A percentile compares a stretch with the other conserved stretches of the same genome.
Conservation (phyloP, 2,113 vertebrate species). For the pig (Sus scrofa) region T2T-Sscrofa CM000817.6:128913501-128914000, state of each 20-base stretch:
- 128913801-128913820: too few species aligned
- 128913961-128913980: neutral
- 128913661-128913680: too few species aligned
- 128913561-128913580: neutral
- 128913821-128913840: too few species aligned
- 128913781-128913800: too few species aligned
- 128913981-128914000: neutral
- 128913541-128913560: conserved; percentile 16
- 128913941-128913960: neutral
- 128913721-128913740: too few species aligned
- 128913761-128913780: too few species aligned
- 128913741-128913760: too few species aligned
- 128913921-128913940: neutral
- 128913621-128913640: neutral
- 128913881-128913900: too few species aligned
- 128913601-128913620: neutral
- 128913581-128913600: neutral
- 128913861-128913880: too few species aligned
- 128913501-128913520: neutral
- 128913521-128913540: neutral
- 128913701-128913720: too few species aligned
- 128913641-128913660: neutral
- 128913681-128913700: too few species aligned
- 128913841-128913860: too few species aligned
- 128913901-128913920: neutral